Evolutionary conservation across 2,888 invertebrate genomes (phyloP).

Genomic region (Hermaeophaga mercurialis): DNA sequence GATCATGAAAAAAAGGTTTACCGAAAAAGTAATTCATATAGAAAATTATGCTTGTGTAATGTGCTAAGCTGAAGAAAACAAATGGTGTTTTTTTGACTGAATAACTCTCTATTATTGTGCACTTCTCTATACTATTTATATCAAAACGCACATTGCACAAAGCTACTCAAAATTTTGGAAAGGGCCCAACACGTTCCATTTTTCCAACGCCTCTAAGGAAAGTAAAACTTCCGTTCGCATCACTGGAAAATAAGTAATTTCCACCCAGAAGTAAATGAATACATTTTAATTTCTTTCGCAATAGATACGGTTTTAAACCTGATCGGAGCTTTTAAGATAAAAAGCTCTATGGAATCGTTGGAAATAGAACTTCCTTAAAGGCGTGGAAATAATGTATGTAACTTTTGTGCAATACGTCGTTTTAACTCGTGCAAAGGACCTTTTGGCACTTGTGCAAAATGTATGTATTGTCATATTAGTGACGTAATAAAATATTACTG

Average conservation of each 20-base stretch:
- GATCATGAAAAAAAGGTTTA: conserved; percentile 35
- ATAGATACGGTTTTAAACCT: no score
- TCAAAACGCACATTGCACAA: conserved; percentile 46
- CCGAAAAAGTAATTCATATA: conserved; percentile 27
- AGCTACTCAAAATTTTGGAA: conserved; percentile 27
- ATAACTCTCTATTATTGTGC: conserved; percentile 32
- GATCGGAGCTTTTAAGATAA: no score
- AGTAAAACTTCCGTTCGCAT: not conserved
- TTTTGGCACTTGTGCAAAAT: no score
- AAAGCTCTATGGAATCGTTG: no score
- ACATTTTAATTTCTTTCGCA: no score
- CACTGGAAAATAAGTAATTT: no score
- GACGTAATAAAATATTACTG: not conserved
- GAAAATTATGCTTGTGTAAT: conserved; percentile 51
- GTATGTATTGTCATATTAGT: not conserved
- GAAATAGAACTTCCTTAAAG: no score
- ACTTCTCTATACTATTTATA: conserved; percentile 33
- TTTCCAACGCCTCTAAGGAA: not conserved
- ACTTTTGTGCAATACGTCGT: no score
- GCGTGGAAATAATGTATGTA: no score
- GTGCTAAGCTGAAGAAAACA: conserved; percentile 44
- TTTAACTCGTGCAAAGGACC: not conserved
- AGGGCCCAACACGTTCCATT: conserved; percentile 1
- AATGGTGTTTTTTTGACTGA: conserved; percentile 32
- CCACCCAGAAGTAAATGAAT: no score